These are phyloP conservation scores for Thumatha senex DNA, from an alignment of 2,888 invertebrate species.

Conservation along the genomic window DNA sequence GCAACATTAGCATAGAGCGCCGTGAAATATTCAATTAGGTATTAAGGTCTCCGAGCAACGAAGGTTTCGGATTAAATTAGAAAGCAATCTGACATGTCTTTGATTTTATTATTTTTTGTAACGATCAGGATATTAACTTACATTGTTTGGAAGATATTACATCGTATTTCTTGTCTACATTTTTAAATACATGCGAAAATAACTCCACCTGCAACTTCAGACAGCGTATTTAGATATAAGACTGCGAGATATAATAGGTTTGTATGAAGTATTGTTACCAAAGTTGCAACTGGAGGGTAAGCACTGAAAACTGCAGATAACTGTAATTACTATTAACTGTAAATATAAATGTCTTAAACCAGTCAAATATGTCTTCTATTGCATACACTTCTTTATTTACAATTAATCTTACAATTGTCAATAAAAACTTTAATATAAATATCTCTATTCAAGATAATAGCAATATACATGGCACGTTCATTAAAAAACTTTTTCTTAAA, in stretches of 20 bases:
- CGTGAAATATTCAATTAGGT: constrained; percentile 55
- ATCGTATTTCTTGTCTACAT: constrained; percentile 51
- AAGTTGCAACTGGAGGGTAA: constrained; percentile 56
- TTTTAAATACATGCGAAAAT: constrained; percentile 53
- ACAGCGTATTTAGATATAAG: constrained; percentile 14
- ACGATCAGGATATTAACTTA: constrained; percentile 69
- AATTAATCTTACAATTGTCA: constrained; percentile 43
- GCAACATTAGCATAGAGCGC: constrained; percentile 47
- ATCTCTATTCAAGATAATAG: constrained; percentile 55
- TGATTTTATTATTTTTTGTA: constrained; percentile 71
- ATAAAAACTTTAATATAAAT: constrained; percentile 54
- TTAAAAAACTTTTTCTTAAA: constrained; percentile 52
- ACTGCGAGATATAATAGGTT: neutral
- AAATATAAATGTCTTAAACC: constrained; percentile 42
- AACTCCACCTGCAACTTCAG: constrained; percentile 52
- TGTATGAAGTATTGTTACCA: constrained; percentile 14
- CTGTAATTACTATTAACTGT: constrained; percentile 47
- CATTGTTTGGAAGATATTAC: constrained; percentile 63
- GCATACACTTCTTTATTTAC: constrained; percentile 49
- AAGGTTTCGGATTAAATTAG: constrained; percentile 48
- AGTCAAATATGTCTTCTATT: constrained; percentile 44
- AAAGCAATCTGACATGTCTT: constrained; percentile 52
- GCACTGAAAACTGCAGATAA: constrained; percentile 44
- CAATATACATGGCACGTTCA: constrained; percentile 70
- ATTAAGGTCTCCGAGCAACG: constrained; percentile 40